phyloP scores from a whole-genome alignment of 2,888 invertebrate genomes.

The Sesamia inferens region DNA sequence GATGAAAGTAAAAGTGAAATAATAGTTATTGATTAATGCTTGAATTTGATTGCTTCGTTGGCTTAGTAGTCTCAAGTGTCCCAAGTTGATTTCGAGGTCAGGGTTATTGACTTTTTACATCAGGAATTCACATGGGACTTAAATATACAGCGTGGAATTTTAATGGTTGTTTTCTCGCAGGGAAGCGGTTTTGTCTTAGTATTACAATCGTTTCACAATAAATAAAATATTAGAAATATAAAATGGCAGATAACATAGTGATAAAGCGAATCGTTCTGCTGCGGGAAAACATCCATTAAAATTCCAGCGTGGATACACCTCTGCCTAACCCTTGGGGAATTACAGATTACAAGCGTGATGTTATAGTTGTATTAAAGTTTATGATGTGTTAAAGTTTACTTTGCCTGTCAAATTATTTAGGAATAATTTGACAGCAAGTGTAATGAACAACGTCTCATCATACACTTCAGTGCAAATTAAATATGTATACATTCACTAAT shows the following conservation, averaged over 20 bases:
- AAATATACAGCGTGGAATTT: too few relatives aligned
- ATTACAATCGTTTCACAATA: too few relatives aligned
- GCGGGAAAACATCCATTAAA: too few relatives aligned
- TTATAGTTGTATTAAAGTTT: background rate
- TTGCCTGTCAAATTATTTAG: background rate
- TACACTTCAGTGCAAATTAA: constrained; percentile 50
- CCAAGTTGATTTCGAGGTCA: background rate
- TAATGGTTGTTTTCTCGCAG: background rate
- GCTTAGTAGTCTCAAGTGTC: background rate
- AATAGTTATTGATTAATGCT: background rate
- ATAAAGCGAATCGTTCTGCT: too few relatives aligned
- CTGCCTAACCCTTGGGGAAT: background rate
- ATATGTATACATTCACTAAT: constrained; percentile 36
- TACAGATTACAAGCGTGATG: background rate
- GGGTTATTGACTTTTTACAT: background rate
- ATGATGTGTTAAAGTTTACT: constrained; percentile 4
- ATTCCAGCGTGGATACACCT: too few relatives aligned
- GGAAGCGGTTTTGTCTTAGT: too few relatives aligned
- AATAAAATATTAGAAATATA: too few relatives aligned
- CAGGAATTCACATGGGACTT: background rate
- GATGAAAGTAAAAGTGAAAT: background rate
- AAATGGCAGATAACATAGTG: too few relatives aligned
- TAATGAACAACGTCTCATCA: constrained; percentile 40
- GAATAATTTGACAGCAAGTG: constrained; percentile 47
- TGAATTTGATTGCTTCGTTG: too few relatives aligned